Evolutionary conservation across 2,113 vertebrate genomes (phyloP), one percentile per base, ranked within the genome.

Genomic region (Numenius arquata): DNA sequence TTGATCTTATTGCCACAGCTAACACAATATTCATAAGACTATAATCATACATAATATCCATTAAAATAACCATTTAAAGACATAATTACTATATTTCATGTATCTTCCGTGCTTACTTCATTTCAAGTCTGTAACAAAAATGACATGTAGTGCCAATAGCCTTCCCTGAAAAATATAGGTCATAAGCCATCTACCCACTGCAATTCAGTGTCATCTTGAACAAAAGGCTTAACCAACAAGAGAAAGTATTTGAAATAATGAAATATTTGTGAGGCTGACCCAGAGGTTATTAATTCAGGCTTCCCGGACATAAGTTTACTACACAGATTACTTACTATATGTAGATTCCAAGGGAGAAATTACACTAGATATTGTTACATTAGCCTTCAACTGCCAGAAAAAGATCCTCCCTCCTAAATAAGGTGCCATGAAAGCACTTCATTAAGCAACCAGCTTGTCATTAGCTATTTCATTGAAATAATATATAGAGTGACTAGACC

Each of bases 51-150:
- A n/a, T n/a, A n/a, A n/a, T n/a, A n/a, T n/a, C n/a, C n/a, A n/a
- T n/a, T n/a, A n/a, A n/a, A n/a, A n/a, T n/a, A n/a, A n/a, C n/a
- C n/a, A n/a, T n/a, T n/a, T n/a, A n/a, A n/a, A n/a, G n/a, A n/a
- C n/a, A n/a, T 97, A 97, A 97, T 97, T 96, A 96, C 94, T 95
- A 77, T 61, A 95, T 73, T 89, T 97, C 96, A 92, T 95, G 59
- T 81, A 82, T 91, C 76, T 95, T 88, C 87, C 40, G 11, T 85
- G 70, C 92, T 96, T 95, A 89, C 81, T 97, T 96, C 76, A 96
- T 96, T 98, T 97, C 89, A 96, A 96, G 89, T 90, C 79, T 90
- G 63, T 70, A 86, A 92, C 81, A 94, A 97, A 96, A 96, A 88
- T 67, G 91, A 90, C 76, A 77, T 78, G 75, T 43, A 97, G 72